Base-by-base conservation (phyloP, 1,140 invertebrate genomes). In the Anastrepha obliqua region DNA sequence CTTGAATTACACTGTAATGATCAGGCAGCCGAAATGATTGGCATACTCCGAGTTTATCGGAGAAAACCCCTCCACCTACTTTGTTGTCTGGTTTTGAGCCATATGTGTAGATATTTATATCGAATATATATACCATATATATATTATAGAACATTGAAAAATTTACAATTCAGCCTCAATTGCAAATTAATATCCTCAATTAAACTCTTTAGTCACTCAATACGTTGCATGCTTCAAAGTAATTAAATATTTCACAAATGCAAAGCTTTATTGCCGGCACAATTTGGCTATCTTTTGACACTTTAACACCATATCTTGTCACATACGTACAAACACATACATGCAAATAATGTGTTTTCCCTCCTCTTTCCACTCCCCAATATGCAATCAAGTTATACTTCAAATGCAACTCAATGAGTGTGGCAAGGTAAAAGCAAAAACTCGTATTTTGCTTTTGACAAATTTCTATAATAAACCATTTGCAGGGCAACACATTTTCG, bases 381-480 rank as follows among this genome's bases (percentile, higher is more conserved):
- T 0, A 8, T 64, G 6, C n/a, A 64, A 7, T 8, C 2, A 0
- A 64, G 20, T 2, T 7, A 20, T 7, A 39, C 2, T 8, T 67
- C 64, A 11, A 39, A 42, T 39, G 2, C n/a, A 20, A n/a, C 20
- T 13, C 29, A 47, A 4, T 3, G 29, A 4, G 9, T 11, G 5
- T 9, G 9, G 11, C 39, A 67, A 42, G 9, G 29, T 20, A 13
- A 67, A 67, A 2, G 39, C 29, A 44, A 11, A 9, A 2, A 51
- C n/a, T 29, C n/a, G 6, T 74, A n/a, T n/a, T 51, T 29, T 11
- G 13, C 39, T 39, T 39, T 67, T 67, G 65, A 67, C 65, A 67
- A 67, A 67, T 67, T 67, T 67, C 65, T 39, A 67, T 67, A 67
- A 67, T 15, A 15, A n/a, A 74, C 42, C 17, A 74, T n/a, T 81